Evolutionary conservation across 30 jellyfish, hydroid and myxozoan genomes (phyloP).

Genomic region (Aurelia sp.): DNA sequence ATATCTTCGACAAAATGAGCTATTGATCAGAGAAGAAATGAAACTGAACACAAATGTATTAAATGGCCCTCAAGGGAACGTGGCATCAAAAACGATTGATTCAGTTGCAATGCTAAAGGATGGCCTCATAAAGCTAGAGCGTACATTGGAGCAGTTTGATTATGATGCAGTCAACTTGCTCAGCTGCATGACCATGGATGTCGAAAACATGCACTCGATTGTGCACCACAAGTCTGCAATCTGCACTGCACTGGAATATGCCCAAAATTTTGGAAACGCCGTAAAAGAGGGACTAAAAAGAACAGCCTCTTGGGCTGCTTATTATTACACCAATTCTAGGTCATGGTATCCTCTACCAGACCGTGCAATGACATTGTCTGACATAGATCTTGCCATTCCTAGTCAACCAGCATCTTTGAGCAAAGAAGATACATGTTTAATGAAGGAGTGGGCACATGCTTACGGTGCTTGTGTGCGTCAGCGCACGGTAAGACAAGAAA

Average conservation of each 20-base stretch:
- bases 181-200: constrained; percentile 7
- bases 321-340: constrained; percentile 11
- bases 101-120: constrained; percentile 4
- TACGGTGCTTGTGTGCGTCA: constrained; percentile 25
- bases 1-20: neutral
- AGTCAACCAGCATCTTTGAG: neutral
- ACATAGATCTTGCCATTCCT: neutral
- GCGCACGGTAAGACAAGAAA: constrained; percentile 26
- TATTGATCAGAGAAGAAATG: neutral
- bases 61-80: constrained; percentile 11
- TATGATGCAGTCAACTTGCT: constrained; percentile 8
- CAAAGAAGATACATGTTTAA: constrained; percentile 8
- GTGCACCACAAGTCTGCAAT: constrained; percentile 14
- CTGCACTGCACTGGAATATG: constrained; percentile 22
- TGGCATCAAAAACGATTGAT: constrained; percentile 11
- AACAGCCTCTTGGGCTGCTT: constrained; percentile 21
- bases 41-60: neutral
- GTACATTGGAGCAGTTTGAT: neutral
- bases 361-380: constrained; percentile 2
- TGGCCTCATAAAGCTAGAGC: neutral
- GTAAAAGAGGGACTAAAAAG: constrained; percentile 18
- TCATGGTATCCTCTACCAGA: constrained; percentile 7
- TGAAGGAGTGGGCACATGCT: constrained; percentile 26
- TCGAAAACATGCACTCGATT: constrained; percentile 9
- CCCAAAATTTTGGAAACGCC: constrained; percentile 19